phyloP scores from a whole-genome alignment of 1,140 invertebrate genomes.

The Euschistus heros region DNA sequence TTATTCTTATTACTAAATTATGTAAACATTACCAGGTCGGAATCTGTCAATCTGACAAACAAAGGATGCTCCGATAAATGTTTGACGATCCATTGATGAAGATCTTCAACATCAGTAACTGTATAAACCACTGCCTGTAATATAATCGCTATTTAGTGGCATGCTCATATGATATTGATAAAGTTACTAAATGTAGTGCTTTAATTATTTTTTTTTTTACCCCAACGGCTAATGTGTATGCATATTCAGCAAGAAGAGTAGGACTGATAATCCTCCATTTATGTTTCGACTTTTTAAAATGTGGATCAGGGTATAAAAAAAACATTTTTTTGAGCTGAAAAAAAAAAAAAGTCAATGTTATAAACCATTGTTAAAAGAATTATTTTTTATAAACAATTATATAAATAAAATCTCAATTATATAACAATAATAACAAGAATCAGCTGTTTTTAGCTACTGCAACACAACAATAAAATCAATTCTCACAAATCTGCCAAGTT shows the following conservation, averaged over 20 bases:
- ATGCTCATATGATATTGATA: neutral
- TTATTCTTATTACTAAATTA: too few species aligned
- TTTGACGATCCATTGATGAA: slow-evolving; percentile 93
- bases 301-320: slow-evolving; percentile 99
- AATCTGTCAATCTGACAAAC: slow-evolving; percentile 56
- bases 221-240: slow-evolving; percentile 76
- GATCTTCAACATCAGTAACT: slow-evolving; percentile 94
- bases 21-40: slow-evolving; percentile 24
- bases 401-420: too few species aligned
- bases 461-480: too few species aligned
- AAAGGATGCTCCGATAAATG: slow-evolving; percentile 88
- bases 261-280: slow-evolving; percentile 98
- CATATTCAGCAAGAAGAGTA: slow-evolving; percentile 89
- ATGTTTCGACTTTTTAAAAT: slow-evolving; percentile 98
- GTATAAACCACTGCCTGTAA: slow-evolving; percentile 85
- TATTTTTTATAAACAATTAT: too few species aligned
- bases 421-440: too few species aligned
- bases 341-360: slow-evolving; percentile 37
- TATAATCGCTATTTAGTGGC: slow-evolving; percentile 22
- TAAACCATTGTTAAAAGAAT: too few species aligned
- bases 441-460: too few species aligned
- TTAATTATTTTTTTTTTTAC: slow-evolving; percentile 41
- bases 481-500: too few species aligned
- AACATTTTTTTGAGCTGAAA: slow-evolving; percentile 94
- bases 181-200: neutral